phyloP scores from a whole-genome alignment of 2,113 vertebrate genomes.

The Eudyptes chrysolophus region DNA sequence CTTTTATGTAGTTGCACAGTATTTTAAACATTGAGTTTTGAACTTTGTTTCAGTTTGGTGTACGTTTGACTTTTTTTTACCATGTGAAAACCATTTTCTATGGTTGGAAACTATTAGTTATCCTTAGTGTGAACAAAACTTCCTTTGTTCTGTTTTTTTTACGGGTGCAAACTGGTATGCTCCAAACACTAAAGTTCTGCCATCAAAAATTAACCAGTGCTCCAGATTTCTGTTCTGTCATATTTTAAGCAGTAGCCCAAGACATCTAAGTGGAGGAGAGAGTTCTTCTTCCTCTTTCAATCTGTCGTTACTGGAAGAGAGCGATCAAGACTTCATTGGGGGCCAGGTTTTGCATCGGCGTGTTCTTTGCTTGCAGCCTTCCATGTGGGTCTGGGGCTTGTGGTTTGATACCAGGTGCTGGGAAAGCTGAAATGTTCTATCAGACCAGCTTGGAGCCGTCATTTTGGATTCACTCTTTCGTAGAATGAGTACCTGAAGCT shows the following conservation, averaged over 20 bases:
- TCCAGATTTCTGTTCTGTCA: background rate
- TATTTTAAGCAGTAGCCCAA: background rate
- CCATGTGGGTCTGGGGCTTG: background rate
- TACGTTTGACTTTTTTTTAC: slow-evolving; percentile 23
- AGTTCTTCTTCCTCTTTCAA: background rate
- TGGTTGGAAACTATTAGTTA: slow-evolving; percentile 79
- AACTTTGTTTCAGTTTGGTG: slow-evolving; percentile 72
- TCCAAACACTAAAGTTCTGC: slow-evolving; percentile 73
- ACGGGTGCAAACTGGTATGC: slow-evolving; percentile 70
- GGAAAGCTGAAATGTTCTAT: background rate
- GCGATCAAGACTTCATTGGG: background rate
- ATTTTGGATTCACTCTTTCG: background rate
- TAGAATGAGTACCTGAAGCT: slow-evolving; percentile 33
- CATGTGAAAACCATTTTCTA: slow-evolving; percentile 74
- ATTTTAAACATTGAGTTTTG: slow-evolving; percentile 48
- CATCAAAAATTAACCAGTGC: slow-evolving; percentile 58
- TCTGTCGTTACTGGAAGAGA: background rate
- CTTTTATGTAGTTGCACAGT: background rate
- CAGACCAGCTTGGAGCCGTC: background rate
- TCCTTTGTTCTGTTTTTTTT: slow-evolving; percentile 74
- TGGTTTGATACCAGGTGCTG: background rate
- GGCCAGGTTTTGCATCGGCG: background rate
- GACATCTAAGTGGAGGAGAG: background rate
- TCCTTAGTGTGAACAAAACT: slow-evolving; percentile 79
- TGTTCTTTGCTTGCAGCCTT: background rate